These are phyloP conservation scores for Drosophila nr. perissopoda DNA, from an alignment of 2,888 invertebrate species.

Conservation along the genomic window DNA sequence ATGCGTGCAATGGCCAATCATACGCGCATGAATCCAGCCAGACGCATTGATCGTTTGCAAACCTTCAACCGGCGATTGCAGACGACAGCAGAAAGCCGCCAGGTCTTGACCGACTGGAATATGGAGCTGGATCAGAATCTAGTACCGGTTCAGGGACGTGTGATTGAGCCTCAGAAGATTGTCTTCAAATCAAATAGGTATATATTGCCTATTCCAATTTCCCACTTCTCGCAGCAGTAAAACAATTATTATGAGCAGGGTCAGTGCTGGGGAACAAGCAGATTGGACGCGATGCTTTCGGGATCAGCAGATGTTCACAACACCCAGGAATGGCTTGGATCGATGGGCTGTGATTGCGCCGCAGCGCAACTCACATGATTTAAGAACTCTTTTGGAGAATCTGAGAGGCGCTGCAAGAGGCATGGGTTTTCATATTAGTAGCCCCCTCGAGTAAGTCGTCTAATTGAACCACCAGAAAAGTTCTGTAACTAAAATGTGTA, in stretches of 20 bases:
- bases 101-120: conserved; percentile 90
- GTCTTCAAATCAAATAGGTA: conserved; percentile 84
- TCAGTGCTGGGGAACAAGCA: conserved; percentile 87
- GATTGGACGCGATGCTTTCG: conserved; percentile 92
- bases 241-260: conserved; percentile 35
- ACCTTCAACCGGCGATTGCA: conserved; percentile 89
- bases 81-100: conserved; percentile 85
- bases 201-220: not conserved
- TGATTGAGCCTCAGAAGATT: conserved; percentile 89
- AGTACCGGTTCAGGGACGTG: conserved; percentile 88
- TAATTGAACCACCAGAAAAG: not conserved
- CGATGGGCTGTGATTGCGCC: conserved; percentile 85
- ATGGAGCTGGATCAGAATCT: conserved; percentile 88
- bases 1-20: conserved; percentile 90
- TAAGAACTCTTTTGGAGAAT: conserved; percentile 74
- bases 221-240: not conserved
- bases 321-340: conserved; percentile 79
- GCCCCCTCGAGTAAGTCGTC: conserved; percentile 82
- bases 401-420: conserved; percentile 85
- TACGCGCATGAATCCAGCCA: conserved; percentile 92
- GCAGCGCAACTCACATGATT: conserved; percentile 69
- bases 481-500: not conserved
- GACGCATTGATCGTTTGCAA: conserved; percentile 88
- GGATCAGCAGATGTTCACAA: conserved; percentile 85
- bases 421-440: conserved; percentile 85